These are phyloP conservation scores for Nemoura dubitans DNA, from an alignment of 2,888 invertebrate species.

Conservation along the genomic window DNA sequence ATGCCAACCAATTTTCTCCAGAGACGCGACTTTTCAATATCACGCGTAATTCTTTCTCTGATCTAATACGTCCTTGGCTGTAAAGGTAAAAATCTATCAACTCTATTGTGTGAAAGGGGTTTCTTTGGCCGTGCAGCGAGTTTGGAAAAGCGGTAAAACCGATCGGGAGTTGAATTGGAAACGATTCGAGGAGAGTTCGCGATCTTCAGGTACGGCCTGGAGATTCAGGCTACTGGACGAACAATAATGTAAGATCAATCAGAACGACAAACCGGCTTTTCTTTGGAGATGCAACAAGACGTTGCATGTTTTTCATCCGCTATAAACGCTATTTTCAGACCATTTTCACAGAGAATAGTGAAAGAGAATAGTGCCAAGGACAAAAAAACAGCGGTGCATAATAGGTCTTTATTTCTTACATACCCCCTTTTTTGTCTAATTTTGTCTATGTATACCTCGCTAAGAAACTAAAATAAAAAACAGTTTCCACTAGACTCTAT, in stretches of 20 bases:
- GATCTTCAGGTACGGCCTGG: neutral
- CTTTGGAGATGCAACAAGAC: neutral
- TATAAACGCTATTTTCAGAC: neutral
- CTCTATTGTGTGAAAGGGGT: neutral
- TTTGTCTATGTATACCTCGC: too few species aligned
- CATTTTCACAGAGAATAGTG: neutral
- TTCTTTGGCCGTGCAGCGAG: neutral
- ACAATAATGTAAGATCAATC: neutral
- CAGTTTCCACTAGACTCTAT: too few species aligned
- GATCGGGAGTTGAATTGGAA: conserved; percentile 10
- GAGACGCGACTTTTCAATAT: neutral
- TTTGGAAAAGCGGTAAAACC: neutral
- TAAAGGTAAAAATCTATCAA: conserved; percentile 7
- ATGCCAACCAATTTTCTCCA: neutral
- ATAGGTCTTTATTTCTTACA: too few species aligned
- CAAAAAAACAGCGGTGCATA: too few species aligned
- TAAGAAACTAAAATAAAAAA: too few species aligned
- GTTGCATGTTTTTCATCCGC: neutral
- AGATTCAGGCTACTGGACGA: neutral
- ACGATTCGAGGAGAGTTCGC: neutral
- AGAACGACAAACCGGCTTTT: neutral
- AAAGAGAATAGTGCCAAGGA: too few species aligned
- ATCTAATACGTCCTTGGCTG: neutral
- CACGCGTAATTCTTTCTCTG: neutral
- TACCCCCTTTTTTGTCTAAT: too few species aligned